Evolutionary conservation across 2,888 invertebrate species (phyloP), one percentile per base, ranked within the genome.

Genomic region (Volucella inanis): DNA sequence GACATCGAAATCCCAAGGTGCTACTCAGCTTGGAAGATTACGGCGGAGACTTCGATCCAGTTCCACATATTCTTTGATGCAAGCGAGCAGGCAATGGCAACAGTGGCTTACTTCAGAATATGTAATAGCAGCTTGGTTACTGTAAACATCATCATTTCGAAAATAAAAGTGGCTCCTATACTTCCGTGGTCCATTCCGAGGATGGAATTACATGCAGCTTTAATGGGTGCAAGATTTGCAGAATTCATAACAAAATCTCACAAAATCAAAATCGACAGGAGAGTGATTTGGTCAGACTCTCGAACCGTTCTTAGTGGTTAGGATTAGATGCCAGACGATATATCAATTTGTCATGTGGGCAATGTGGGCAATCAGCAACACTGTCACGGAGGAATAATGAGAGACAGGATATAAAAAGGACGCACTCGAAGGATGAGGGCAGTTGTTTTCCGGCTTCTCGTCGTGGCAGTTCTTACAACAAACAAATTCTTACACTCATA

Each of bases 291-390:
- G 75, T 67, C 81, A 9, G 79, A 87, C 31, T 31, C 31, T 10
- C 76, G 68, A 52, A 83, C 72, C 3, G 72, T 83, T 14, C 61
- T 87, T 12, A 68, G 55, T 39, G 85, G 87, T 12, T 81, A 52
- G 61, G 22, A 14, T 18, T 70, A 18, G 78, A 72, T 41, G 52
- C 49, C 49, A 50, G 15, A 10, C 49, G 49, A 50, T 50, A 50
- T 10, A 50, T 50, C 14, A 50, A 50, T 50, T 50, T 3, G 49
- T 50, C 15, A 50, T 50, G 14, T 14, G n/a, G n/a, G n/a, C n/a
- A n/a, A n/a, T n/a, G n/a, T n/a, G n/a, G n/a, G n/a, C n/a, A n/a
- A n/a, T n/a, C n/a, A n/a, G n/a, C n/a, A n/a, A n/a, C n/a, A n/a
- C n/a, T n/a, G n/a, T n/a, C n/a, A n/a, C n/a, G n/a, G n/a, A n/a